Evolutionary conservation across 2,888 invertebrate species (phyloP).

Genomic region (Cerastis leucographa): DNA sequence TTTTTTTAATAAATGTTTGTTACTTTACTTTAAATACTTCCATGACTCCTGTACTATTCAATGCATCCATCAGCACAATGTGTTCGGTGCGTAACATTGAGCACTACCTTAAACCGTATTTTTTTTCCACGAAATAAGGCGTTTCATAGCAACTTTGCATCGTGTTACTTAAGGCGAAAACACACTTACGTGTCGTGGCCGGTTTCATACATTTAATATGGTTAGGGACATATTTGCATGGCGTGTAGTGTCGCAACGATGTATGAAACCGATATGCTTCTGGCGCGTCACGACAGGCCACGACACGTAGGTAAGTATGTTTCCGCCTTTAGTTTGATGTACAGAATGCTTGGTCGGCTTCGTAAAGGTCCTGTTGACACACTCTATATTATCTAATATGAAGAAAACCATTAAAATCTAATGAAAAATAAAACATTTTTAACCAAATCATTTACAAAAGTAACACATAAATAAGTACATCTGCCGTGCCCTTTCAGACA

Average conservation of each 20-base stretch:
- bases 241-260: no score
- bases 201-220: no score
- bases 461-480: constrained; percentile 15
- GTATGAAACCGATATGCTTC: no score
- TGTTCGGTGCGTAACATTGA: background rate
- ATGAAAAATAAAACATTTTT: background rate
- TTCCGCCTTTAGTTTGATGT: background rate
- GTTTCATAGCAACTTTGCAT: background rate
- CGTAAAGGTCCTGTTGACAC: background rate
- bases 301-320: no score
- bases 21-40: background rate
- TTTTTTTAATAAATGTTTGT: no score
- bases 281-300: no score
- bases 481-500: background rate
- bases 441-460: constrained; percentile 6
- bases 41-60: background rate
- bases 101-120: background rate
- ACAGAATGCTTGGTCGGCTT: background rate
- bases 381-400: background rate
- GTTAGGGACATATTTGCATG: no score
- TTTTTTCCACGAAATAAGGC: background rate
- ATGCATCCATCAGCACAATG: background rate
- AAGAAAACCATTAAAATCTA: background rate
- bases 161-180: no score
- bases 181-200: no score